Base-by-base conservation (phyloP, 2,113 vertebrate genomes). In the Muntiacus muntjak region DNA sequence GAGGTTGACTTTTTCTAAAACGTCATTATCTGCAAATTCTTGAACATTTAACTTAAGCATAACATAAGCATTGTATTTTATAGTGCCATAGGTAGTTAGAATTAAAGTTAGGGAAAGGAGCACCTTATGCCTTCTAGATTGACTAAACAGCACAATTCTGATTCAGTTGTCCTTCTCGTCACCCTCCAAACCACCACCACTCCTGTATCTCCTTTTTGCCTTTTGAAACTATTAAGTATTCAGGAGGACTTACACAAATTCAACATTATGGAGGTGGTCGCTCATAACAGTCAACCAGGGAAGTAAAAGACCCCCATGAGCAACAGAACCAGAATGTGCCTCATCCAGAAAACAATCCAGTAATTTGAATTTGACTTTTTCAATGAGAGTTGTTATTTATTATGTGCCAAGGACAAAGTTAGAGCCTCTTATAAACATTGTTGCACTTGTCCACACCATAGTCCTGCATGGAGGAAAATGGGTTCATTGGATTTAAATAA, bases 1-100 rank as follows among this genome's bases (percentile, higher is more conserved):
- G 50, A 87, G 54, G 79, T 9, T 84, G 36, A 25, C 7, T 85
- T 97, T 94, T 97, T 97, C 82, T 96, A 71, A 94, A 93, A 67
- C 30, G 21, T 19, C 16, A 62, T 91, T 93, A 78, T 79, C 67
- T 84, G 74, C 19, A 95, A 89, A 78, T 89, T 79, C 52, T 97
- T 85, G 17, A 87, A 91, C 23, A 89, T 17, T 93, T 28, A 89
- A 43, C 47, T 92, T 55, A 52, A 45, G 23, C 71, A 83, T 52
- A 47, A 94, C 10, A 55, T 30, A 58, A 55, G n/a, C n/a, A 71
- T 26, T 83, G 1, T 43, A 28, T 55, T 43, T 82, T 78, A 30
- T 0, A 92, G 45, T 64, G 26, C 11, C 25, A 86, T 1, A 17
- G 47, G 17, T 14, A 67, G 26, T 50, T 67, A 54, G 82, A 79